A percentile compares a stretch with the other conserved stretches of the same genome.
Evolutionary conservation across 2,797 vertebrate genomes (phyloP).

Genomic region (Anniella stebbinsi): DNA sequence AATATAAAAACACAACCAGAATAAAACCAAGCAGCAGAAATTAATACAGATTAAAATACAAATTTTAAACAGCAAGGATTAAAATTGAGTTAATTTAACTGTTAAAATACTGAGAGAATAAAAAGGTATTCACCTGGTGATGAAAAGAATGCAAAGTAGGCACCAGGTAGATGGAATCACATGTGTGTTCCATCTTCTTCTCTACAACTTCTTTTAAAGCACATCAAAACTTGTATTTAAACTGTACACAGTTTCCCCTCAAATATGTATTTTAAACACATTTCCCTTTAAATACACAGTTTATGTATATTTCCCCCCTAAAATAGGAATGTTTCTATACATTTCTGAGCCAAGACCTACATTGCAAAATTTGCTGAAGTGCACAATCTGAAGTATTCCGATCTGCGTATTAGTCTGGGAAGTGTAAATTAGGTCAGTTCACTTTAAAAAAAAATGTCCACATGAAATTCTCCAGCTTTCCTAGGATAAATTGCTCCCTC

Average conservation of each 20-base stretch:
- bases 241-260: too few species aligned
- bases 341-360: not conserved
- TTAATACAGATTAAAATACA: too few species aligned
- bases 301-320: not conserved
- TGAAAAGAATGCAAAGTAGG: too few species aligned
- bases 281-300: too few species aligned
- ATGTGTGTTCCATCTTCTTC: not conserved
- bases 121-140: too few species aligned
- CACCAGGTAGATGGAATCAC: too few species aligned
- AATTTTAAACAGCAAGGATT: too few species aligned
- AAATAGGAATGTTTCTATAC: not conserved
- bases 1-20: too few species aligned
- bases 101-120: too few species aligned
- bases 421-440: not conserved
- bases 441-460: not conserved
- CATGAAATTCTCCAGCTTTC: not conserved
- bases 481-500: not conserved
- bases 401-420: not conserved
- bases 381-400: not conserved
- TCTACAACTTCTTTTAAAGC: not conserved
- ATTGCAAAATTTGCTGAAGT: not conserved
- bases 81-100: too few species aligned
- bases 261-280: not conserved
- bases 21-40: too few species aligned
- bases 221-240: too few species aligned